Evolutionary conservation across 2,797 vertebrate species (phyloP).

Genomic region (Gymnothorax reevesii): DNA sequence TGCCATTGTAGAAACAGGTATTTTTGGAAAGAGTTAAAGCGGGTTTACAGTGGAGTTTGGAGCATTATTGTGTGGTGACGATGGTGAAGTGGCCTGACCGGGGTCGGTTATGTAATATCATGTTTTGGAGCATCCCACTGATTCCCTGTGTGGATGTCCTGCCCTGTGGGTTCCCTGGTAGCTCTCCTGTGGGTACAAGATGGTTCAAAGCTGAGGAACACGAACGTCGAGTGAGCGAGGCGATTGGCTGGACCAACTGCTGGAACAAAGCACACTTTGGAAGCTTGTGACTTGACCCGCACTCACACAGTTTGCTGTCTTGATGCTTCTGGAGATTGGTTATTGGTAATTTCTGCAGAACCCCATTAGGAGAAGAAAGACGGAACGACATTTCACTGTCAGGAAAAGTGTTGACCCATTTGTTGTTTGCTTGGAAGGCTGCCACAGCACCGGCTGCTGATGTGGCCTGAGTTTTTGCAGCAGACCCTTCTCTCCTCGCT

Average conservation of each 20-base stretch:
- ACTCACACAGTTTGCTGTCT: neutral
- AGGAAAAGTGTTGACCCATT: neutral
- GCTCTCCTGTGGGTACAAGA: neutral
- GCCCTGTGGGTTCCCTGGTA: too few relatives aligned
- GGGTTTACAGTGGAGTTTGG: slow-evolving; percentile 28
- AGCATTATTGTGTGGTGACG: slow-evolving; percentile 14
- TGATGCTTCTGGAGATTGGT: neutral
- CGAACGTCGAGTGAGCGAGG: neutral
- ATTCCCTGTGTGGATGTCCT: too few relatives aligned
- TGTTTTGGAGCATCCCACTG: slow-evolving; percentile 27
- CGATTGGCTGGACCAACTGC: neutral
- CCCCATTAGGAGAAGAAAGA: neutral
- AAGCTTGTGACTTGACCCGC: neutral
- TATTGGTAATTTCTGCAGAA: neutral
- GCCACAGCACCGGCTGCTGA: neutral
- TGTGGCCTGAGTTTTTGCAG: neutral
- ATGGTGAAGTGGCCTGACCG: slow-evolving; percentile 4
- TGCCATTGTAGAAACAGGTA: neutral
- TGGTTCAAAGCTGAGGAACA: neutral
- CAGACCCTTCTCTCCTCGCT: neutral
- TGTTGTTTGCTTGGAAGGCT: neutral
- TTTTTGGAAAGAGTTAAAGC: slow-evolving; percentile 6
- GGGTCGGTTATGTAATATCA: slow-evolving; percentile 16
- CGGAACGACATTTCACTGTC: neutral
- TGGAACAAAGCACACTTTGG: neutral